phyloP scores from a whole-genome alignment of 2,113 vertebrate species.

The Forbesichthys agassizii region DNA sequence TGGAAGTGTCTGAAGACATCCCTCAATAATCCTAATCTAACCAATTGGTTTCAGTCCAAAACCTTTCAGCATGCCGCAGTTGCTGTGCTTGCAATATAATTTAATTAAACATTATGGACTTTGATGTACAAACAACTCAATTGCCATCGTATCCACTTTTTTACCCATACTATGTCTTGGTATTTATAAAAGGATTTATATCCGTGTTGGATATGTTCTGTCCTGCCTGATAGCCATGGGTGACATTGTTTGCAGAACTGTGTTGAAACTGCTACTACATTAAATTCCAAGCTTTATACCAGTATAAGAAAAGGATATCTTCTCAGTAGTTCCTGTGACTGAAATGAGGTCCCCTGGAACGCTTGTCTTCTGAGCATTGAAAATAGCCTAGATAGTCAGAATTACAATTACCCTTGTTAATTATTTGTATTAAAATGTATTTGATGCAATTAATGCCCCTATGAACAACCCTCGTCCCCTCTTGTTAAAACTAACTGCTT shows the following conservation, averaged over 20 bases:
- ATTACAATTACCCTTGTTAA: neutral
- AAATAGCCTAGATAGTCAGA: slow-evolving; percentile 65
- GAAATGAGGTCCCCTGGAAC: slow-evolving; percentile 78
- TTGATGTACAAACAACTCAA: slow-evolving; percentile 40
- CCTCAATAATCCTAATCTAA: slow-evolving; percentile 19
- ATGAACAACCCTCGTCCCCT: too few species aligned
- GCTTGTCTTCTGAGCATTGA: slow-evolving; percentile 80
- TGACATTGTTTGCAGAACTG: neutral
- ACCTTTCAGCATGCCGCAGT: slow-evolving; percentile 35
- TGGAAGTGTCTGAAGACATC: slow-evolving; percentile 17
- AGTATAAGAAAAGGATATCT: slow-evolving; percentile 79
- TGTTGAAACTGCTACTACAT: neutral
- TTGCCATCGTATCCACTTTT: neutral
- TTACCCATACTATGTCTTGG: slow-evolving; percentile 7
- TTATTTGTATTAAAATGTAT: too few species aligned
- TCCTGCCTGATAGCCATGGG: neutral
- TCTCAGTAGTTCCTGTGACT: slow-evolving; percentile 80
- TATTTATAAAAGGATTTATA: slow-evolving; percentile 20
- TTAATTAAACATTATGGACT: slow-evolving; percentile 4
- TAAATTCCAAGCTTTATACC: too few species aligned
- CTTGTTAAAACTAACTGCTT: too few species aligned
- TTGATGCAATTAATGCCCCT: too few species aligned
- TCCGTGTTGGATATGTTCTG: neutral
- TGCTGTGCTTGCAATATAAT: slow-evolving; percentile 34
- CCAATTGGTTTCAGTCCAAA: slow-evolving; percentile 26